Conservation (phyloP, 2,797 vertebrate genomes). For the Spinus pinus region DNA sequence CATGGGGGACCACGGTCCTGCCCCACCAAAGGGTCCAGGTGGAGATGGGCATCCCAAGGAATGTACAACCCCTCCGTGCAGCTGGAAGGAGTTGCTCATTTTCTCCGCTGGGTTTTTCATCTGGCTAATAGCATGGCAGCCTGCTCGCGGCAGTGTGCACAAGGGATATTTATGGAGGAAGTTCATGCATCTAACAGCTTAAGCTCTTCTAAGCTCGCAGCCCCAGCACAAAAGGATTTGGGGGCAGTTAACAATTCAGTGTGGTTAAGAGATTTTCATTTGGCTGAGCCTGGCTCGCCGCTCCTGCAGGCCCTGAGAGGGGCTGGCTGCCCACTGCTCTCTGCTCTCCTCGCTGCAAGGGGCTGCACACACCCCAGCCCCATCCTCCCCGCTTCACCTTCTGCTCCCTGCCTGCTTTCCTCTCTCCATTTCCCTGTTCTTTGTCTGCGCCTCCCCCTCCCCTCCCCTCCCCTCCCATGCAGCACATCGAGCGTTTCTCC, state of each 20-base stretch:
- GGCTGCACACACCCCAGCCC: not conserved
- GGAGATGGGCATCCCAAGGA: not conserved
- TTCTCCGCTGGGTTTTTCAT: slow-evolving; percentile 28
- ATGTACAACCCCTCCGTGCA: not conserved
- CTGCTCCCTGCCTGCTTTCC: slow-evolving; percentile 8
- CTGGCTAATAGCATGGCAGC: not conserved
- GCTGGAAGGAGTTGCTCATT: slow-evolving; percentile 48
- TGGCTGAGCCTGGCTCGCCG: not conserved
- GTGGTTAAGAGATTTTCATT: slow-evolving; percentile 74
- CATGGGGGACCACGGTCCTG: accelerated
- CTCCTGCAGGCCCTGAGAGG: not conserved
- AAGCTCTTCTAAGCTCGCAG: slow-evolving; percentile 74
- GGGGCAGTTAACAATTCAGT: slow-evolving; percentile 76
- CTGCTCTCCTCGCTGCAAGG: not conserved
- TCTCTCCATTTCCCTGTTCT: slow-evolving; percentile 39
- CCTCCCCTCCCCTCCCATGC: slow-evolving; percentile 31
- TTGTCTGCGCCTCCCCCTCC: slow-evolving; percentile 42
- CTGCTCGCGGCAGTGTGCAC: not conserved
- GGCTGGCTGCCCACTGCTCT: slow-evolving; percentile 39
- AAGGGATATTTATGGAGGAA: slow-evolving; percentile 74
- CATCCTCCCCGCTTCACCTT: not conserved
- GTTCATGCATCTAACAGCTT: slow-evolving; percentile 79
- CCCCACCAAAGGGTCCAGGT: not conserved
- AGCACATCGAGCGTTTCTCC: not conserved
- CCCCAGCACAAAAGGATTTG: slow-evolving; percentile 75